Evolutionary conservation across 1,140 invertebrate genomes (phyloP).

Genomic region (Dendroctonus valens): DNA sequence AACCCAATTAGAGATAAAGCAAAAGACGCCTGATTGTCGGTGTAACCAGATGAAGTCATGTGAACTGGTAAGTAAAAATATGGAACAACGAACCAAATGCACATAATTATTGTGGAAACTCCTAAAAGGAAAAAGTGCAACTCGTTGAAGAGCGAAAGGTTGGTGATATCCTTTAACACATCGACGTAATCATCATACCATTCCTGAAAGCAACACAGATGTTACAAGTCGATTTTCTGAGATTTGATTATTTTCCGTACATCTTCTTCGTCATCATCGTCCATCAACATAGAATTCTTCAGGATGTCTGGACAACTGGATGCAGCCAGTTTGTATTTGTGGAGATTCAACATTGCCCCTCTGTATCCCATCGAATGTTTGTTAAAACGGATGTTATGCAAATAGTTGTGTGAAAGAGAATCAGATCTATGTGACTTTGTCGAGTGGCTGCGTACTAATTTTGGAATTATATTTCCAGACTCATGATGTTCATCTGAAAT

Average conservation of each 20-base stretch:
- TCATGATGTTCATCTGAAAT: too few relatives aligned
- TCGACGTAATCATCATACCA: slow-evolving; percentile 73
- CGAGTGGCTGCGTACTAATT: slow-evolving; percentile 27
- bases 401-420: slow-evolving; percentile 51
- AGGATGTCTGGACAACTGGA: slow-evolving; percentile 90
- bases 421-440: slow-evolving; percentile 17
- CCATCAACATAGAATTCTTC: slow-evolving; percentile 82
- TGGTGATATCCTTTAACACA: slow-evolving; percentile 69
- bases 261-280: slow-evolving; percentile 75
- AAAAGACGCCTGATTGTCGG: slow-evolving; percentile 68
- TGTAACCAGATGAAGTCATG: slow-evolving; percentile 61
- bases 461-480: background rate
- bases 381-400: slow-evolving; percentile 72
- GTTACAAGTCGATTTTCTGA: background rate
- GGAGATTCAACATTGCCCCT: slow-evolving; percentile 73
- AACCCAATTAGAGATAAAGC: slow-evolving; percentile 83
- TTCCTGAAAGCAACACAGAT: slow-evolving; percentile 56
- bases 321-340: slow-evolving; percentile 76
- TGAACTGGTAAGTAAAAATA: slow-evolving; percentile 85
- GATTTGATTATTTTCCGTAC: slow-evolving; percentile 33
- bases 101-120: slow-evolving; percentile 79
- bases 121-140: slow-evolving; percentile 77
- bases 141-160: slow-evolving; percentile 76
- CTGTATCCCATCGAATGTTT: slow-evolving; percentile 80
- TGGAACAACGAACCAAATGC: slow-evolving; percentile 87